Percentiles rank a stretch among this genome's conserved stretches.
Evolutionary conservation across 2,888 invertebrate genomes (phyloP).

Genomic region (Lobophora halterata): DNA sequence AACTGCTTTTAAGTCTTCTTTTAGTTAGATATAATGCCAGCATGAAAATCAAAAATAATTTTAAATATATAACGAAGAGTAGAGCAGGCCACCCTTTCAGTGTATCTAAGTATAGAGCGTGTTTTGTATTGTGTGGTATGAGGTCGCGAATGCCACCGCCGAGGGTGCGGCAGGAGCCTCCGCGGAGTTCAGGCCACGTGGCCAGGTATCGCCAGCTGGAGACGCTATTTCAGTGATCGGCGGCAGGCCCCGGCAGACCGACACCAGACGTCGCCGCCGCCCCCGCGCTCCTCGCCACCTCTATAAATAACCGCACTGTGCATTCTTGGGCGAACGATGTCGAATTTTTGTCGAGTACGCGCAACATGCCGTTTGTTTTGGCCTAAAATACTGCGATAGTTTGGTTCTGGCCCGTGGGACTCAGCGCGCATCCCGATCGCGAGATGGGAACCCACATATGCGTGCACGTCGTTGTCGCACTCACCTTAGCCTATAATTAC

Average conservation of each 20-base stretch:
- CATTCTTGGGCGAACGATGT: constrained; percentile 80
- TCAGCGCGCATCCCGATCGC: constrained; percentile 20
- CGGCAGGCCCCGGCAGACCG: constrained; percentile 83
- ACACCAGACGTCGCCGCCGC: constrained; percentile 79
- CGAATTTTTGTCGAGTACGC: constrained; percentile 81
- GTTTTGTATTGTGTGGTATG: constrained; percentile 2
- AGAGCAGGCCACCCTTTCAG: too few relatives aligned
- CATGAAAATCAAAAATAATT: background rate
- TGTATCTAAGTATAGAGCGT: background rate
- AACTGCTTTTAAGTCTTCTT: too few relatives aligned
- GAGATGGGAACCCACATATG: constrained; percentile 16
- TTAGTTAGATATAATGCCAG: background rate
- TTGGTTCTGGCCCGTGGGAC: constrained; percentile 21
- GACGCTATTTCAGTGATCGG: constrained; percentile 79
- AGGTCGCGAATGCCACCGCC: constrained; percentile 22
- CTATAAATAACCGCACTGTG: constrained; percentile 78
- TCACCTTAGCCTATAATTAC: constrained; percentile 29
- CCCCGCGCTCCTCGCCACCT: constrained; percentile 77
- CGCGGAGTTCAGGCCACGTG: constrained; percentile 65
- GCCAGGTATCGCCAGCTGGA: constrained; percentile 78
- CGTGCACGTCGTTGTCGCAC: constrained; percentile 14
- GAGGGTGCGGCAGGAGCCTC: constrained; percentile 49
- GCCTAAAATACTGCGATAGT: constrained; percentile 46
- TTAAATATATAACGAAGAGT: background rate
- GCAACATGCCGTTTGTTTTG: constrained; percentile 78